Evolutionary conservation across 2,797 vertebrate genomes (phyloP).

Genomic region (Oryzias sinensis): DNA sequence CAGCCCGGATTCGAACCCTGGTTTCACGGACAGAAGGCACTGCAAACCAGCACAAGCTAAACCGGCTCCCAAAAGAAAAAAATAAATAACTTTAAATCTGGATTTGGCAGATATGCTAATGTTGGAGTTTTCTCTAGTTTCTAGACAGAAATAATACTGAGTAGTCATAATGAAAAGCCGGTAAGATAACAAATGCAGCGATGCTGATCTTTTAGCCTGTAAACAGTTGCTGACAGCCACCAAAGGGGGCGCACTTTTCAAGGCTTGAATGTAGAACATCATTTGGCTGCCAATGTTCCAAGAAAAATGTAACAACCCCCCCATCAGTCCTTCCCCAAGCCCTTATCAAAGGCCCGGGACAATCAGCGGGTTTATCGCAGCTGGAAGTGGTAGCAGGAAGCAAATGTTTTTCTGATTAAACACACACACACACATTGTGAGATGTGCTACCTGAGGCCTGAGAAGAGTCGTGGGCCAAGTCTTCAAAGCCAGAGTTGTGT

Average conservation of each 20-base stretch:
- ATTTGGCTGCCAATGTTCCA: conserved; percentile 43
- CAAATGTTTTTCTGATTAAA: conserved; percentile 77
- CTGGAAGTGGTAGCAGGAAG: conserved; percentile 69
- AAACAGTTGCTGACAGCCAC: conserved; percentile 31
- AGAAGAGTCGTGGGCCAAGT: conserved; percentile 37
- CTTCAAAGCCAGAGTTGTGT: conserved; percentile 25
- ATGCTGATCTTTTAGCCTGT: conserved; percentile 22
- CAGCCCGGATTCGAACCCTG: no score
- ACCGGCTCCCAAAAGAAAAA: no score
- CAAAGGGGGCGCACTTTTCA: conserved; percentile 36
- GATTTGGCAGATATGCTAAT: no score
- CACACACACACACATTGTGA: conserved; percentile 24
- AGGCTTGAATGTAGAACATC: conserved; percentile 40
- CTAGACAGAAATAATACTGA: no score
- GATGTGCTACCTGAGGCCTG: conserved; percentile 21
- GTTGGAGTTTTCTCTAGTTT: no score
- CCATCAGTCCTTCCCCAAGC: conserved; percentile 6
- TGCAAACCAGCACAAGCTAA: no score
- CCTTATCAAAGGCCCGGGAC: conserved; percentile 67
- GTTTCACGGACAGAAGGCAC: no score
- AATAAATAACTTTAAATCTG: no score
- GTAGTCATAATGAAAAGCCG: no score
- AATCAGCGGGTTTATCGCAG: conserved; percentile 70
- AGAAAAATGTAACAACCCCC: conserved; percentile 40
- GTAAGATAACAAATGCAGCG: no score